phyloP scores from a whole-genome alignment of 2,113 vertebrate genomes.

The Epinephelus moara region DNA sequence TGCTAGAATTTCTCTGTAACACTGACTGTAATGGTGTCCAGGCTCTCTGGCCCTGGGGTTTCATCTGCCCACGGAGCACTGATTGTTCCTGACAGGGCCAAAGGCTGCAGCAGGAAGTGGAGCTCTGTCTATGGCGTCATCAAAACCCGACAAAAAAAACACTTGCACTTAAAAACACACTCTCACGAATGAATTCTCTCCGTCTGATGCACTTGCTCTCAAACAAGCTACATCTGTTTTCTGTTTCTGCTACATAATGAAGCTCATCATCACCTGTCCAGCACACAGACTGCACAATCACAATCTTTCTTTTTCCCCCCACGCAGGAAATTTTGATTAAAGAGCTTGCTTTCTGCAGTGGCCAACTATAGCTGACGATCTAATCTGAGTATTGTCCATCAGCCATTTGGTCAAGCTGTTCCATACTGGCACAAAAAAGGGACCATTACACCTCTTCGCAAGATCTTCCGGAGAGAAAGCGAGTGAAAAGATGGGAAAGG shows the following conservation, averaged over 20 bases:
- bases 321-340: too few relatives aligned
- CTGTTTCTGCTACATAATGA: background rate
- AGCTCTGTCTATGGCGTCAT: constrained; percentile 40
- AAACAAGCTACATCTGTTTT: background rate
- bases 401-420: constrained; percentile 25
- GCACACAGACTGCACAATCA: background rate
- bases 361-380: background rate
- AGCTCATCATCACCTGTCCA: too few relatives aligned
- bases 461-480: background rate
- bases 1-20: background rate
- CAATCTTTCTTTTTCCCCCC: background rate
- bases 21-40: background rate
- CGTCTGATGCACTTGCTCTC: background rate
- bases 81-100: constrained; percentile 62
- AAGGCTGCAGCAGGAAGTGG: constrained; percentile 59
- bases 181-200: background rate
- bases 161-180: background rate
- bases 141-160: constrained; percentile 15
- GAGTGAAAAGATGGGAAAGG: background rate
- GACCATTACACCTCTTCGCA: background rate
- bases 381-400: background rate
- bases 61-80: constrained; percentile 37
- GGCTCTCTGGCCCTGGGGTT: constrained; percentile 24
- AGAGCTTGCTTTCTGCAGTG: background rate
- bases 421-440: background rate